Evolutionary conservation across 2,113 vertebrate genomes (phyloP).

Genomic region (Urocynchramus pylzowi): DNA sequence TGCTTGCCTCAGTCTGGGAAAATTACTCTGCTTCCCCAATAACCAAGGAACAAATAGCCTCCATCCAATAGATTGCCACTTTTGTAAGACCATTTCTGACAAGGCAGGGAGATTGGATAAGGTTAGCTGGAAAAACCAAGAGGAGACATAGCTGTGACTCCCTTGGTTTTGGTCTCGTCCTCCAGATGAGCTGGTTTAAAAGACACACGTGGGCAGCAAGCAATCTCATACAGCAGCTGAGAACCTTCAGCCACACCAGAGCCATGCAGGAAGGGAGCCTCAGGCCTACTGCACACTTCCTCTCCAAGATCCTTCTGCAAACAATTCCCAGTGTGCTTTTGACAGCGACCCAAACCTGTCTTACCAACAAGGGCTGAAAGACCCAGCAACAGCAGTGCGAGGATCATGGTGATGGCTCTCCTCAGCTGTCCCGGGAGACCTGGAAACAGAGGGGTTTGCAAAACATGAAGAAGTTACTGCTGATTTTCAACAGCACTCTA

Average conservation of each 20-base stretch:
- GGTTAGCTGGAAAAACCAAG: neutral
- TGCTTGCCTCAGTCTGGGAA: neutral
- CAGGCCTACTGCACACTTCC: neutral
- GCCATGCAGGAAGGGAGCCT: accelerated
- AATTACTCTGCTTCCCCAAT: neutral
- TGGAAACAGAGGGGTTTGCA: constrained; percentile 67
- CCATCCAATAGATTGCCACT: neutral
- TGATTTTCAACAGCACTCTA: neutral
- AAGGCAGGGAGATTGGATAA: neutral
- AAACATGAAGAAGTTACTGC: neutral
- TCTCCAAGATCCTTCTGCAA: neutral
- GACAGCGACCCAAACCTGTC: neutral
- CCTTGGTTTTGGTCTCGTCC: neutral
- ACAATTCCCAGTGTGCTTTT: neutral
- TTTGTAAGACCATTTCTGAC: neutral
- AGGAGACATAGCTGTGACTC: neutral
- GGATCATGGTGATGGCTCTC: constrained; percentile 20
- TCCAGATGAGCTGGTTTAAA: neutral
- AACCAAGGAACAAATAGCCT: neutral
- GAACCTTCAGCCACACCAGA: neutral
- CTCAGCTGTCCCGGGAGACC: constrained; percentile 66
- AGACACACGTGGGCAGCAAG: accelerated
- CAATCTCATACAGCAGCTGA: accelerated
- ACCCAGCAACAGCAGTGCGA: constrained; percentile 45
- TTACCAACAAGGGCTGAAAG: constrained; percentile 56